These are phyloP conservation scores for Amphibalanus amphitrite DNA, from an alignment of 1,140 invertebrate genomes.

Conservation along the genomic window DNA sequence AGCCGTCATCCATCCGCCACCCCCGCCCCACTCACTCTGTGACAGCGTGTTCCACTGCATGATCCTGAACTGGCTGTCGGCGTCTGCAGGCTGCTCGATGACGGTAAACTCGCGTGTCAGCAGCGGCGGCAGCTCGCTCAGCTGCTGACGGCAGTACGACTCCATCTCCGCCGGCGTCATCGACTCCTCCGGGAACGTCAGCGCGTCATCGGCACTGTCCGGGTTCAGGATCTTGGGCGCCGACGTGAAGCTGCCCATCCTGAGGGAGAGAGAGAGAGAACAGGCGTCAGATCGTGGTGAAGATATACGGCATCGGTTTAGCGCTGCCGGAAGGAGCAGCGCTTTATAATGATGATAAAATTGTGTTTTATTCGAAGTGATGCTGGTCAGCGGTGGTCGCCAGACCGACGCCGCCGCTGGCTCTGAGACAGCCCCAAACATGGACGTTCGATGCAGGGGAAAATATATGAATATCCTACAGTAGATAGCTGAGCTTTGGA, in stretches of 20 bases:
- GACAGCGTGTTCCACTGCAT: constrained; percentile 60
- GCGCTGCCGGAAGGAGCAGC: too few species aligned
- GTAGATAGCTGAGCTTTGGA: too few species aligned
- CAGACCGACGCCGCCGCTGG: too few species aligned
- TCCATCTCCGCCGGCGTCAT: constrained; percentile 34
- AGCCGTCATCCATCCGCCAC: too few species aligned
- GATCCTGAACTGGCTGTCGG: constrained; percentile 30
- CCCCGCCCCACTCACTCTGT: constrained; percentile 44
- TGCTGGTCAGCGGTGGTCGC: too few species aligned
- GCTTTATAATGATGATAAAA: too few species aligned
- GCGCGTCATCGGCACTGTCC: constrained; percentile 41
- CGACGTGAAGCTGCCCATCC: constrained; percentile 55
- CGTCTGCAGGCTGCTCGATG: neutral
- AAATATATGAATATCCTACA: too few species aligned
- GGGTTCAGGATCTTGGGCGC: constrained; percentile 44
- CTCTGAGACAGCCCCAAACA: too few species aligned
- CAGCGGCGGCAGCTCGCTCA: constrained; percentile 27
- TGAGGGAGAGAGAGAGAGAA: constrained; percentile 24
- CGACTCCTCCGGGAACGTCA: constrained; percentile 30
- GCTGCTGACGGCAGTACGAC: constrained; percentile 32
- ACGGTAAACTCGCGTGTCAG: constrained; percentile 18
- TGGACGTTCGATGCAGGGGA: too few species aligned
- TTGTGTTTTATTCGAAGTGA: too few species aligned
- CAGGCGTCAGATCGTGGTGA: too few species aligned
- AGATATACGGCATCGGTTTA: too few species aligned